Evolutionary conservation across 2,113 vertebrate genomes (phyloP), one percentile per base, ranked within the genome.

Genomic region (Holacanthus passer): DNA sequence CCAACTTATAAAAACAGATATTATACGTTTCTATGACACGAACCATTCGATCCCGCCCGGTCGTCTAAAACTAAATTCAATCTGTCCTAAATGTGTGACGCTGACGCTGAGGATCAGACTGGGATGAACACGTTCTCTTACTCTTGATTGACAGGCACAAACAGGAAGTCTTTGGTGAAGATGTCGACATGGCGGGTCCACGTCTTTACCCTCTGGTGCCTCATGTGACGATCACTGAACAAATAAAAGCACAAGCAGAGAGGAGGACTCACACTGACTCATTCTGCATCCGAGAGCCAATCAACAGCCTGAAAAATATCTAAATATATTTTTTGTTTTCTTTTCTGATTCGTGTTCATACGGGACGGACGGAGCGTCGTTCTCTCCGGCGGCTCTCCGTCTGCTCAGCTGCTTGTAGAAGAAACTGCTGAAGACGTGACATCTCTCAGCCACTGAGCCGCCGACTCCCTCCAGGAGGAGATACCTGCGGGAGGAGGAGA

Each of bases 381-480:
- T 93, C 41, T 97, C 96, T 35, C 90, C 93, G 3, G 94, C 90
- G 16, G 92, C 96, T 84, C 96, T 92, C 72, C 95, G 95, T 79
- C 97, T 95, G 43, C 97, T 98, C 81, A 99, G 95, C 88, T 98
- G 98, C 84, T 96, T 98, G 89, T 96, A 99, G 92, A 99, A 99
- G 94, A 99, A 99, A 71, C 97, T 99, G 93, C 98, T 99, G 92
- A 99, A 99, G 90, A 99, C 91, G 73, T 99, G 97, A 13, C 95
- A 96, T 32, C 95, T 94, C 70, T 98, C 94, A 58, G 96, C 95
- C 88, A 97, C 89, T 3, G 90, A 80, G 68, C 94, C 93, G 14
- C 95, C 95, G 0, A 93, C 95, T 24, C 96, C 96, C 89, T 99
- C 97, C 92, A 98, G 71, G 52, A 97, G 86, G 43, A 99, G 95